Evolutionary conservation across 2,797 vertebrate species (phyloP), one percentile per base, ranked within the genome.

Genomic region (Eulemur coronatus): DNA sequence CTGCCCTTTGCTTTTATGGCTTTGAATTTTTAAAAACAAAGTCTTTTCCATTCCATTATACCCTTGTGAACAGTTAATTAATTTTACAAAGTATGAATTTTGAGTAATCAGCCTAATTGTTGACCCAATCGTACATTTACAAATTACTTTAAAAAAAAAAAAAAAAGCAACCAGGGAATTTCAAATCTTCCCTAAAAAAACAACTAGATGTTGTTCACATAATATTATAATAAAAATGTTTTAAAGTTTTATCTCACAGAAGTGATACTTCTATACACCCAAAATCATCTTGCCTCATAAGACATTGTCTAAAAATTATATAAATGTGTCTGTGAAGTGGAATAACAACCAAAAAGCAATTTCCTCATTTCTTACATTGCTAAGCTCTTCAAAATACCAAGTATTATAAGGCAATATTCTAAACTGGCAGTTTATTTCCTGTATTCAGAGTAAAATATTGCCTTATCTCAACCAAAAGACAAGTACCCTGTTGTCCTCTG

Each of bases 11-110:
- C 52, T 94, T 90, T 90, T 79, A 94, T 50, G 33, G 33, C 7
- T 96, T 94, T 93, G 33, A 61, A 61, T 69, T 96, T 81, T 89
- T 89, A 72, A 48, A 92, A 97, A 41, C 22, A 84, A 94, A 79
- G 17, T 69, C n/a, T 61, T 93, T 94, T 91, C 76, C 57, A 94
- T 96, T 86, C 41, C 41, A 84, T 52, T 79, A 84, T 81, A 75
- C 82, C 75, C 90, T 81, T 73, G 85, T 92, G 91, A 94, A 84
- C 33, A 84, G 63, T 89, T 93, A 97, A 96, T 84, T 93, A 85
- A 79, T 89, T 91, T 95, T 96, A 97, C 43, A 95, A 96, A 93
- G 75, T 84, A 92, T 41, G 95, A 85, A 97, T 92, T 96, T 94
- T 91, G 79, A 90, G 30, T 89, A 95, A 93, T 89, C 91, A 97